Evolutionary conservation across 1,140 invertebrate genomes (phyloP).

Genomic region (Hyphantria cunea): DNA sequence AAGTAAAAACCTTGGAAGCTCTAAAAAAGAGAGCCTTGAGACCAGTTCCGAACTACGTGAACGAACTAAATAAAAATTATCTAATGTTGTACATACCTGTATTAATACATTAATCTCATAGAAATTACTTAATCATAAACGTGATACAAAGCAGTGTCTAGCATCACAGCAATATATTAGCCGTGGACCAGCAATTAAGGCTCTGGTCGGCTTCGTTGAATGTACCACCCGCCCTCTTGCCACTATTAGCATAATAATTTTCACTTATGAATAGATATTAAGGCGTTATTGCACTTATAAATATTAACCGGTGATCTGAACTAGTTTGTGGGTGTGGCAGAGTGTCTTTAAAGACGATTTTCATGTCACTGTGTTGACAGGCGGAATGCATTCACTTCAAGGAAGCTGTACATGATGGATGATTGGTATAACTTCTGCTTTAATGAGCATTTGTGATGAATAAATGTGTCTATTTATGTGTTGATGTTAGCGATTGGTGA

Average conservation of each 20-base stretch:
- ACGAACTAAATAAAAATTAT: too few species aligned
- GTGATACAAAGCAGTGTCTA: conserved; percentile 43
- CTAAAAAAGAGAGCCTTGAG: too few species aligned
- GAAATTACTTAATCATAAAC: background rate
- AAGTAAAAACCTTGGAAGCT: too few species aligned
- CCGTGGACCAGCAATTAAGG: conserved; percentile 55
- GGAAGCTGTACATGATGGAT: conserved; percentile 54
- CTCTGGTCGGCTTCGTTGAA: conserved; percentile 50
- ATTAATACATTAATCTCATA: too few species aligned
- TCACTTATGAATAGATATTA: conserved; percentile 81
- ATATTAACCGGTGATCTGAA: conserved; percentile 66
- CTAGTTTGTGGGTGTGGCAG: conserved; percentile 53
- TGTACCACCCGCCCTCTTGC: conserved; percentile 61
- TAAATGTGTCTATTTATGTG: conserved; percentile 20
- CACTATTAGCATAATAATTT: conserved; percentile 81
- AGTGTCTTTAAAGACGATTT: conserved; percentile 48
- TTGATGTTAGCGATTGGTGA: background rate
- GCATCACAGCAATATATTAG: conserved; percentile 47
- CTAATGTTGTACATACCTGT: too few species aligned
- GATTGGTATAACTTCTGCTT: conserved; percentile 53
- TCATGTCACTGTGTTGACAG: conserved; percentile 64
- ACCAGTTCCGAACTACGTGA: too few species aligned
- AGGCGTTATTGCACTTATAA: conserved; percentile 76
- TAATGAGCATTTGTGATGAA: conserved; percentile 57
- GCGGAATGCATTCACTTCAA: conserved; percentile 49